These are phyloP conservation scores for Psettodes erumei DNA, from an alignment of 2,113 vertebrate genomes.

Conservation along the genomic window DNA sequence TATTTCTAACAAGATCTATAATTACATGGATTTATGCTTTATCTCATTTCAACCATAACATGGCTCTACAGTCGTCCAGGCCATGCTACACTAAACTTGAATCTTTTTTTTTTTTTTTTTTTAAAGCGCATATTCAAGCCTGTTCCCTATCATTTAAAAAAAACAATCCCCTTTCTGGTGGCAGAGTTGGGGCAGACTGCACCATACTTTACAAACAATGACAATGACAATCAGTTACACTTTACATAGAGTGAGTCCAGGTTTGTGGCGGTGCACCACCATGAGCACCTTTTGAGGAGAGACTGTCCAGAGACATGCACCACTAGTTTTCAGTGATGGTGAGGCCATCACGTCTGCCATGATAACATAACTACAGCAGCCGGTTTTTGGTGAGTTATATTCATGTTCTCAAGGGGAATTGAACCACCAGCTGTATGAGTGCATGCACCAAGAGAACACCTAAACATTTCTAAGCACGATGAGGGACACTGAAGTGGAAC, in stretches of 20 bases:
- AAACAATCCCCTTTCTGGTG: too few relatives aligned
- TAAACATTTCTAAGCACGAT: constrained; percentile 18
- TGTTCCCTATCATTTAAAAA: too few relatives aligned
- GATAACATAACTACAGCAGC: not conserved
- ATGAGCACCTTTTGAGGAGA: not conserved
- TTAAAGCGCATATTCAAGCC: too few relatives aligned
- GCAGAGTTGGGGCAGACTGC: too few relatives aligned
- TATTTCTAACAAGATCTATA: not conserved
- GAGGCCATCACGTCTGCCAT: not conserved
- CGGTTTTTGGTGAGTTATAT: not conserved
- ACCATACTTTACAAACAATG: too few relatives aligned
- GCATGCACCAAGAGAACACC: not conserved
- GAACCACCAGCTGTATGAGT: constrained; percentile 13
- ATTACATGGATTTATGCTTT: not conserved
- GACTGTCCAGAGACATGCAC: not conserved
- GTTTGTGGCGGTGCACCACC: not conserved
- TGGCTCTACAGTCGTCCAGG: not conserved
- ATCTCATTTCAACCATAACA: not conserved
- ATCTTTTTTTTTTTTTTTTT: too few relatives aligned
- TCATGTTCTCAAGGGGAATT: not conserved
- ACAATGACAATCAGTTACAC: not conserved
- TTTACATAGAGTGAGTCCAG: not conserved
- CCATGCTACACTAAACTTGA: not conserved
- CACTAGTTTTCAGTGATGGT: not conserved
- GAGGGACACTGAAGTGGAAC: constrained; percentile 50